Conservation (phyloP, 2,113 vertebrate genomes). For the Dissostichus mawsoni region DNA sequence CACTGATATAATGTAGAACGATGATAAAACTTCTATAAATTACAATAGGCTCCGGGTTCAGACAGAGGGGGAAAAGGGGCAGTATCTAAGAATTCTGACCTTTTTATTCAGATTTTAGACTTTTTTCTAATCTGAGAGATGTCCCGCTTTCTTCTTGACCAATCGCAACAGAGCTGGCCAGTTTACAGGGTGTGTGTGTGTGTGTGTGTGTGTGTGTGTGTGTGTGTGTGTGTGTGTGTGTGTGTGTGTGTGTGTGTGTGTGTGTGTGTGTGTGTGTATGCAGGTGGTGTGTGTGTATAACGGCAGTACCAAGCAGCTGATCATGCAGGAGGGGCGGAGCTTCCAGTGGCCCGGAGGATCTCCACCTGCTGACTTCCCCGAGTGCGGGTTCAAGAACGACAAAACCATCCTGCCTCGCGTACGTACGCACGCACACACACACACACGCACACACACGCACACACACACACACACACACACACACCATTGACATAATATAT, state of each 20-base stretch:
- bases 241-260: constrained; percentile 71
- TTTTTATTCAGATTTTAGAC: no score
- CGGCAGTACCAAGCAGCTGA: constrained; percentile 85
- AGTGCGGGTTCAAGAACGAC: constrained; percentile 90
- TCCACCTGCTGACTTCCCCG: constrained; percentile 86
- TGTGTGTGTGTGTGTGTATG: constrained; percentile 20
- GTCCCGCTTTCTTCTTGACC: no score
- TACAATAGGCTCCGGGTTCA: no score
- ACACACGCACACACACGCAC: neutral
- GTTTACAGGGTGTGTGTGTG: no score
- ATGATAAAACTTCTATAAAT: no score
- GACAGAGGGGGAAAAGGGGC: no score
- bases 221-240: constrained; percentile 59
- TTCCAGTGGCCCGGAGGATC: constrained; percentile 88
- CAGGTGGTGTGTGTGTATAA: constrained; percentile 91
- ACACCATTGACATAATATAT: neutral
- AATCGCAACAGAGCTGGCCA: no score
- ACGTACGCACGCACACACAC: constrained; percentile 3
- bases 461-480: neutral
- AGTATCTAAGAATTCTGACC: no score
- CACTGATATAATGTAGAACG: no score
- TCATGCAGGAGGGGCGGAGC: constrained; percentile 76
- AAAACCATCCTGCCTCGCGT: constrained; percentile 81
- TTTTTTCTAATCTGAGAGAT: no score
- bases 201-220: no score